A percentile compares a stretch with the other conserved stretches of the same genome.
These are phyloP conservation scores for Amblyteles armatorius DNA, from an alignment of 2,888 invertebrate species.

Conservation along the genomic window DNA sequence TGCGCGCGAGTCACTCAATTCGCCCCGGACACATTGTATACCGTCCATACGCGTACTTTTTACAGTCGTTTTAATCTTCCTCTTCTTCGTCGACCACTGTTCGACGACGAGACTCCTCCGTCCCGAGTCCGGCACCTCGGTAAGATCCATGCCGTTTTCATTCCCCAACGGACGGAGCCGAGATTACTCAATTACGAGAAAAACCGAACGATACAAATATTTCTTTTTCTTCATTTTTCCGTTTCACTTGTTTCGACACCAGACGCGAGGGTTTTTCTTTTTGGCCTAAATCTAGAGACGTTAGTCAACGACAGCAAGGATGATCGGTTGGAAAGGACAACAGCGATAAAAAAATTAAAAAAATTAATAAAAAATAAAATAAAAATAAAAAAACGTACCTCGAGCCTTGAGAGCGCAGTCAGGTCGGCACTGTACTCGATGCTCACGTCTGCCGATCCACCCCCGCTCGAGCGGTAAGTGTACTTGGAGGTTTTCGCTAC, in stretches of 20 bases:
- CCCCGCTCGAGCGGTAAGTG: conserved; percentile 95
- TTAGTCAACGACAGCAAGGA: conserved; percentile 9
- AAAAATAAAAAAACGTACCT: conserved; percentile 89
- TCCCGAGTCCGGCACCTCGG: neutral
- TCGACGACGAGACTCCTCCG: neutral
- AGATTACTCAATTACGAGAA: neutral
- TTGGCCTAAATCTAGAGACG: conserved; percentile 11
- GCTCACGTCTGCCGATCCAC: conserved; percentile 94
- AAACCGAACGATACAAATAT: neutral
- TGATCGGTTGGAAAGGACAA: neutral
- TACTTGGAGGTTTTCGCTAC: conserved; percentile 95
- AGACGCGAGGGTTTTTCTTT: conserved; percentile 4
- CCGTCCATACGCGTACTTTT: conserved; percentile 45
- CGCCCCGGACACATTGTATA: conserved; percentile 72
- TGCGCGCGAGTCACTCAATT: conserved; percentile 74
- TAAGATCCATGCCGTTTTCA: neutral
- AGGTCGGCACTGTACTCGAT: conserved; percentile 98
- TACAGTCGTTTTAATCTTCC: conserved; percentile 1
- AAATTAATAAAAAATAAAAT: neutral
- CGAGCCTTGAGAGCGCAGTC: conserved; percentile 97
- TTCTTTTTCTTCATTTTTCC: neutral
- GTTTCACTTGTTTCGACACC: conserved; percentile 40
- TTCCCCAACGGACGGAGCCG: neutral
- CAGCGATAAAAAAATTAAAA: neutral
- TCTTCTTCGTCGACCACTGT: conserved; percentile 14